Evolutionary conservation across 2,888 invertebrate species (phyloP).

Genomic region (Netelia inedita): DNA sequence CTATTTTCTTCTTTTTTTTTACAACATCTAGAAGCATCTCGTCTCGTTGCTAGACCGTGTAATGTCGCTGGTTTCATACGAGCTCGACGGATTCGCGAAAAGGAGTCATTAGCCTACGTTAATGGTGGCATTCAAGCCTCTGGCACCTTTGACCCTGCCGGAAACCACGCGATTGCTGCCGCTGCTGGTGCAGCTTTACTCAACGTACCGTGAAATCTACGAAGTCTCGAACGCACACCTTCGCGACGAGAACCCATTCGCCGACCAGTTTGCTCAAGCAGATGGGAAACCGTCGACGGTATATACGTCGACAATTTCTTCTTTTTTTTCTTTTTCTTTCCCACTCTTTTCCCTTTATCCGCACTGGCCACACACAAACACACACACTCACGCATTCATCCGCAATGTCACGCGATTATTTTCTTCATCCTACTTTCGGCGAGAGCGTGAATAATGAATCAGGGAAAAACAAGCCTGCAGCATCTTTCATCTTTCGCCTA

Average conservation of each 20-base stretch:
- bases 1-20: slow-evolving; percentile 2
- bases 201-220: slow-evolving; percentile 44
- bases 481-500: slow-evolving; percentile 12
- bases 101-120: slow-evolving; percentile 77
- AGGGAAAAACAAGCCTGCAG: slow-evolving; percentile 15
- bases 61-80: slow-evolving; percentile 50
- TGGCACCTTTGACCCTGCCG: slow-evolving; percentile 77
- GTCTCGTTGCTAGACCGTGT: slow-evolving; percentile 50
- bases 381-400: slow-evolving; percentile 55
- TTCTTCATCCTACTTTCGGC: slow-evolving; percentile 49
- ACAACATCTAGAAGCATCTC: slow-evolving; percentile 14
- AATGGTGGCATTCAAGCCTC: slow-evolving; percentile 80
- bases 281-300: slow-evolving; percentile 73
- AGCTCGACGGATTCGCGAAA: slow-evolving; percentile 72
- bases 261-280: slow-evolving; percentile 78
- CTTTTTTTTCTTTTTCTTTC: slow-evolving; percentile 44
- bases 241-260: slow-evolving; percentile 65
- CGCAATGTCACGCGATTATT: slow-evolving; percentile 50
- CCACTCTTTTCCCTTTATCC: slow-evolving; percentile 36
- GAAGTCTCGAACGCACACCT: slow-evolving; percentile 46
- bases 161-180: slow-evolving; percentile 49
- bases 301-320: slow-evolving; percentile 68
- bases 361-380: slow-evolving; percentile 7
- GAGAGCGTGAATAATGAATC: slow-evolving; percentile 47
- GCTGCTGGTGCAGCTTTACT: slow-evolving; percentile 35